phyloP scores from a whole-genome alignment of 2,888 invertebrate genomes.

The Cerastoderma edule region DNA sequence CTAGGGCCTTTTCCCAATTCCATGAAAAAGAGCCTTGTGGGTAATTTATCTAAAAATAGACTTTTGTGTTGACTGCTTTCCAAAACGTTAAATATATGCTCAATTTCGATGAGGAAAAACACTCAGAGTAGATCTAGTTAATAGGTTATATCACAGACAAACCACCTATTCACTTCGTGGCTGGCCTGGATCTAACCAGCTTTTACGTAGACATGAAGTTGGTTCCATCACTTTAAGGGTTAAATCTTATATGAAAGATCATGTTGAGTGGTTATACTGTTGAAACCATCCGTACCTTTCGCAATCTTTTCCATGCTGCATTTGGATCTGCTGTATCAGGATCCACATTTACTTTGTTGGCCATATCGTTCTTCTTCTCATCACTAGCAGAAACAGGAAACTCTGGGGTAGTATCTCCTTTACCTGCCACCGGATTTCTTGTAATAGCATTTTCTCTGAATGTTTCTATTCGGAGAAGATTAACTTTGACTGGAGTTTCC shows the following conservation, averaged over 20 bases:
- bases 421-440: not conserved
- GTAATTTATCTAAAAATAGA: no score
- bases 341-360: not conserved
- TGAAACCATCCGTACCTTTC: not conserved
- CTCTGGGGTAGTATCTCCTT: not conserved
- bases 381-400: not conserved
- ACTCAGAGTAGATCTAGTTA: not conserved
- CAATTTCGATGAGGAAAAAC: no score
- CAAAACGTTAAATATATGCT: no score
- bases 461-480: no score
- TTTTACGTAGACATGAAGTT: not conserved
- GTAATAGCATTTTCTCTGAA: not conserved
- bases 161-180: not conserved
- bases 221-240: not conserved
- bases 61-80: no score
- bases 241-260: not conserved
- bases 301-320: not conserved
- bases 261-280: not conserved
- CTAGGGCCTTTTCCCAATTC: no score
- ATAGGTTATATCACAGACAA: not conserved
- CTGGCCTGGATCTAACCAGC: not conserved
- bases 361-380: not conserved
- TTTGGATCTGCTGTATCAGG: constrained; percentile 4
- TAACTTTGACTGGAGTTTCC: no score
- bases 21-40: no score